Percentiles rank a stretch among this genome's conserved stretches.
Evolutionary conservation across 2,113 vertebrate species (phyloP).

Genomic region (Siphamia tubifer): DNA sequence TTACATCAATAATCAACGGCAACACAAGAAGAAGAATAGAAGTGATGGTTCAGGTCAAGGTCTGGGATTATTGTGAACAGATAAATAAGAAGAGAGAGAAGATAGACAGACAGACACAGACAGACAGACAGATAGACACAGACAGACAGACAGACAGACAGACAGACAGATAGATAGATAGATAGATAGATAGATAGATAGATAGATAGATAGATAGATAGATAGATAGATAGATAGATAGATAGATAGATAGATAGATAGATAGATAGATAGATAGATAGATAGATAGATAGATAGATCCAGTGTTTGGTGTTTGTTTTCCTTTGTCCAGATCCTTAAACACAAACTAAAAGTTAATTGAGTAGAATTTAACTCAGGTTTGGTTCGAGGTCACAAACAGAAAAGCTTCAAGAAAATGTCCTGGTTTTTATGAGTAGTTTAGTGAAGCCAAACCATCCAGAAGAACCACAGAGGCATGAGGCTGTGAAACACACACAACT

Average conservation of each 20-base stretch:
- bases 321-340: constrained; percentile 6
- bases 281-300: too few relatives aligned
- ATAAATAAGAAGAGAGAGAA: background rate
- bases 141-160: too few relatives aligned
- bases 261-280: too few relatives aligned
- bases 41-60: constrained; percentile 27
- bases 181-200: too few relatives aligned
- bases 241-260: too few relatives aligned
- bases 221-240: too few relatives aligned
- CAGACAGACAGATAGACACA: background rate
- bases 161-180: too few relatives aligned
- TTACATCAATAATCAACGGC: constrained; percentile 14
- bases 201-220: too few relatives aligned
- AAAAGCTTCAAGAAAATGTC: constrained; percentile 31
- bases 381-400: constrained; percentile 9
- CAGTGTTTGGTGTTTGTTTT: too few relatives aligned
- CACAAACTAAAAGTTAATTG: constrained; percentile 15
- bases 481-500: background rate
- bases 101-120: too few relatives aligned
- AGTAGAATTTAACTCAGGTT: constrained; percentile 40
- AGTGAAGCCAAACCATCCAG: constrained; percentile 34
- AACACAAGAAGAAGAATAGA: constrained; percentile 1
- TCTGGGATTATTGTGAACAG: background rate
- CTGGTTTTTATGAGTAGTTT: constrained; percentile 59
- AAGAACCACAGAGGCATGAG: constrained; percentile 30